These are phyloP conservation scores for Pandemis cinnamomeana DNA, from an alignment of 2,888 invertebrate species.

Conservation along the genomic window DNA sequence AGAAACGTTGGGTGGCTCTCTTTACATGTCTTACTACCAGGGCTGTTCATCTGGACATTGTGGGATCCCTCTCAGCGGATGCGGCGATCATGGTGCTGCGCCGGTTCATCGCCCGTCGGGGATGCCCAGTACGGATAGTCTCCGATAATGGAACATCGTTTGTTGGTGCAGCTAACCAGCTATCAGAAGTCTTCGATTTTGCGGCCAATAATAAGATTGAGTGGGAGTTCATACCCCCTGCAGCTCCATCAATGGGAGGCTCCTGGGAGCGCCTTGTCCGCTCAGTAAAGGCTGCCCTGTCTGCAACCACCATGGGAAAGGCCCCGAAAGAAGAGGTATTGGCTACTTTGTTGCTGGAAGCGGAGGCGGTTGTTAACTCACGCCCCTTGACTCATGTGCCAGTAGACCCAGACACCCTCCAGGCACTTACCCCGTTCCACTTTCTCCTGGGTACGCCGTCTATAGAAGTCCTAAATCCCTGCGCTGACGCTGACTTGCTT, in stretches of 20 bases:
- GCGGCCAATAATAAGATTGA: conserved; percentile 1
- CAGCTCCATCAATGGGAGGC: background rate
- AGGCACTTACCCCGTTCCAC: background rate
- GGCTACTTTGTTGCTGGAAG: background rate
- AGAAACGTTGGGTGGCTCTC: background rate
- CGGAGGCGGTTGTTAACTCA: background rate
- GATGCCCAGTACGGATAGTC: conserved; percentile 1
- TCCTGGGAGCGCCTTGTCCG: background rate
- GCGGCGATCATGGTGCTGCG: conserved; percentile 4
- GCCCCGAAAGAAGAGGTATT: background rate
- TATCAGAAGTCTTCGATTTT: background rate
- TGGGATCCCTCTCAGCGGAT: conserved; percentile 1
- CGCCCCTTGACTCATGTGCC: background rate
- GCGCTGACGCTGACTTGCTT: too few species aligned
- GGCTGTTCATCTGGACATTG: too few species aligned
- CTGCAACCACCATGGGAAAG: background rate
- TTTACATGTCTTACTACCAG: too few species aligned
- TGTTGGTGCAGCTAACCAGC: background rate
- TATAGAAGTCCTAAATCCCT: too few species aligned
- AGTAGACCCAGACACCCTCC: background rate
- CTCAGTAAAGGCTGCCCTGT: background rate
- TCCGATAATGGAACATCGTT: background rate
- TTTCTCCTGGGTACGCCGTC: background rate
- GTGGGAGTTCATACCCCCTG: background rate
- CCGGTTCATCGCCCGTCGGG: conserved; percentile 1